Percentiles rank a stretch among this genome's conserved stretches.
These are phyloP conservation scores for Cyprinella venusta DNA, from an alignment of 2,797 vertebrate genomes.

Conservation along the genomic window DNA sequence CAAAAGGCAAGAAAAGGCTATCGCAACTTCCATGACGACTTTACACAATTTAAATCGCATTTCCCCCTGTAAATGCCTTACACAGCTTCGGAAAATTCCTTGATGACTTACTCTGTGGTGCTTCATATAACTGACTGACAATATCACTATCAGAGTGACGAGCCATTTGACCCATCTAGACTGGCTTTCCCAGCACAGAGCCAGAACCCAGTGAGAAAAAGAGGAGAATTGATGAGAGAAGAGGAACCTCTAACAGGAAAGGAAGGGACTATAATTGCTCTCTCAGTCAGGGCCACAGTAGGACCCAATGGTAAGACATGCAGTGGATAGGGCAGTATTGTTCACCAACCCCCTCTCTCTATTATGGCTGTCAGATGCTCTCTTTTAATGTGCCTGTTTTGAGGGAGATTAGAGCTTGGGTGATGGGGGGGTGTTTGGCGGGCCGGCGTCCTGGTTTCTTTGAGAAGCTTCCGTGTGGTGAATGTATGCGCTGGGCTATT, in stretches of 20 bases:
- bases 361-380: constrained; percentile 47
- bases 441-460: not conserved
- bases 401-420: constrained; percentile 44
- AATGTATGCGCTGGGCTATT: constrained; percentile 37
- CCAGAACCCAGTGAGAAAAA: constrained; percentile 3
- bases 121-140: constrained; percentile 11
- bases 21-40: not conserved
- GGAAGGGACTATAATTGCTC: constrained; percentile 13
- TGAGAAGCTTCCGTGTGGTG: constrained; percentile 45
- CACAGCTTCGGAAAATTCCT: constrained; percentile 1
- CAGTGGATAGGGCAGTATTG: constrained; percentile 42
- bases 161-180: constrained; percentile 5
- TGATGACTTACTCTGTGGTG: not conserved
- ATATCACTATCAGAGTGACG: not conserved
- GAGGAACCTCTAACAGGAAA: not conserved
- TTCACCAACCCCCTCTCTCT: constrained; percentile 24
- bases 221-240: not conserved
- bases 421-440: constrained; percentile 28
- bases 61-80: not conserved
- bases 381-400: constrained; percentile 52
- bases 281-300: constrained; percentile 28
- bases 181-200: constrained; percentile 1
- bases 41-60: not conserved
- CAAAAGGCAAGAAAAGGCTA: not conserved
- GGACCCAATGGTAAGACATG: constrained; percentile 18